These are phyloP conservation scores for Taeniopygia guttata DNA, from an alignment of 2,797 vertebrate species.

Conservation along the genomic window DNA sequence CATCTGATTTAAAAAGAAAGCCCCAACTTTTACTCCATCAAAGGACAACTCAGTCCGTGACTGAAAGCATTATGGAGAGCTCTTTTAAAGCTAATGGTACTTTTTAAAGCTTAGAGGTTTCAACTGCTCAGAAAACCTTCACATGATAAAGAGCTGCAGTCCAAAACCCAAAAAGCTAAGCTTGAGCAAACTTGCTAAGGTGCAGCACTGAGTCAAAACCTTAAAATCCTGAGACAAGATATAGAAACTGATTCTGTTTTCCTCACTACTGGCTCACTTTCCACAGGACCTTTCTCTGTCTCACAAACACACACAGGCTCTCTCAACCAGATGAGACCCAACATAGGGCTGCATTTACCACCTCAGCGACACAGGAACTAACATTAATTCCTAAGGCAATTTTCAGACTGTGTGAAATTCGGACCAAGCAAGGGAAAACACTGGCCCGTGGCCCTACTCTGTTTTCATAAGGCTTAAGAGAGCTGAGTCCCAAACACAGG, in stretches of 20 bases:
- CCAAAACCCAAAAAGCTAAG: neutral
- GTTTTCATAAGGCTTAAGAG: neutral
- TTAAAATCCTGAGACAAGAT: neutral
- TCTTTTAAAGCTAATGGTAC: too few relatives aligned
- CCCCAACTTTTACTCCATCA: neutral
- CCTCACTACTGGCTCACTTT: neutral
- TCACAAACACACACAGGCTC: fast-evolving
- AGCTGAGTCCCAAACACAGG: neutral
- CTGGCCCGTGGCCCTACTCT: neutral
- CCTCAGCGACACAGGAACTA: neutral
- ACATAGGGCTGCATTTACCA: neutral
- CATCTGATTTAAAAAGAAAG: neutral
- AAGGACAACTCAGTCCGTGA: neutral
- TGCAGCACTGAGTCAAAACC: neutral
- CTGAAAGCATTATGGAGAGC: neutral
- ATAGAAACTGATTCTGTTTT: neutral
- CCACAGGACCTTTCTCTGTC: neutral
- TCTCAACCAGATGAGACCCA: neutral
- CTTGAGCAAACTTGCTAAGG: neutral
- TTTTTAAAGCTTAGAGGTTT: neutral
- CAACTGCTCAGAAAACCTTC: neutral
- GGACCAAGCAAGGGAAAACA: neutral
- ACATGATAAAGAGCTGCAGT: neutral
- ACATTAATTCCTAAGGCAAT: neutral
- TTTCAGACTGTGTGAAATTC: neutral